phyloP scores from a whole-genome alignment of 92 coral and sea anemone species.

The Heteractis magnifica region DNA sequence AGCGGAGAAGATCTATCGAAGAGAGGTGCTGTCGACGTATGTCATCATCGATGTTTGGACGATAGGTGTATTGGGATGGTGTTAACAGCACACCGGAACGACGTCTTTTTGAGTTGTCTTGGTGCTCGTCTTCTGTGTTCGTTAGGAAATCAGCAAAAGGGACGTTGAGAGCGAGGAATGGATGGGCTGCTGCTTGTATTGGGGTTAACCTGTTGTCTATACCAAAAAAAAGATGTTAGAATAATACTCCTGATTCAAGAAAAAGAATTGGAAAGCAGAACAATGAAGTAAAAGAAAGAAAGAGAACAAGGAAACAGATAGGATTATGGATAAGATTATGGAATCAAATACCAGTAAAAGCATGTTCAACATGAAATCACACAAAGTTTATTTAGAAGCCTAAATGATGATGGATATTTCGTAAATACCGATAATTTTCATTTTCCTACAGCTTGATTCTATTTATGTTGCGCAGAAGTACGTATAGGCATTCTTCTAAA shows the following conservation, averaged over 20 bases:
- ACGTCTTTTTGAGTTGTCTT: slow-evolving; percentile 37
- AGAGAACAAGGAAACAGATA: too few relatives aligned
- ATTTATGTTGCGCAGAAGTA: too few relatives aligned
- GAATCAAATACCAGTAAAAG: too few relatives aligned
- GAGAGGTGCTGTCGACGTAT: slow-evolving; percentile 57
- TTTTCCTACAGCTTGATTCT: too few relatives aligned
- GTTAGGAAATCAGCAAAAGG: slow-evolving; percentile 50
- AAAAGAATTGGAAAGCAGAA: not conserved
- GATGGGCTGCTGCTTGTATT: slow-evolving; percentile 63
- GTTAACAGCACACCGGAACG: slow-evolving; percentile 45
- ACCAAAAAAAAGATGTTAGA: not conserved
- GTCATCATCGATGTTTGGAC: slow-evolving; percentile 60
- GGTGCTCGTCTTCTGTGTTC: slow-evolving; percentile 12
- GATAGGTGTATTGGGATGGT: slow-evolving; percentile 41
- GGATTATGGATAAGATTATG: too few relatives aligned
- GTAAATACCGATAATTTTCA: too few relatives aligned
- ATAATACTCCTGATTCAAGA: not conserved
- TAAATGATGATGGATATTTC: too few relatives aligned
- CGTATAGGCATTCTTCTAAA: too few relatives aligned
- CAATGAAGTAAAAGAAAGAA: not conserved
- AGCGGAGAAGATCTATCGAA: slow-evolving; percentile 53
- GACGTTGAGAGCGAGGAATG: slow-evolving; percentile 63
- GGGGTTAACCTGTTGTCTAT: slow-evolving; percentile 68
- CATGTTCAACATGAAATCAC: too few relatives aligned
- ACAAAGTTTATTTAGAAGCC: too few relatives aligned